Conservation (phyloP, 2,113 vertebrate genomes). For the Riparia riparia region DNA sequence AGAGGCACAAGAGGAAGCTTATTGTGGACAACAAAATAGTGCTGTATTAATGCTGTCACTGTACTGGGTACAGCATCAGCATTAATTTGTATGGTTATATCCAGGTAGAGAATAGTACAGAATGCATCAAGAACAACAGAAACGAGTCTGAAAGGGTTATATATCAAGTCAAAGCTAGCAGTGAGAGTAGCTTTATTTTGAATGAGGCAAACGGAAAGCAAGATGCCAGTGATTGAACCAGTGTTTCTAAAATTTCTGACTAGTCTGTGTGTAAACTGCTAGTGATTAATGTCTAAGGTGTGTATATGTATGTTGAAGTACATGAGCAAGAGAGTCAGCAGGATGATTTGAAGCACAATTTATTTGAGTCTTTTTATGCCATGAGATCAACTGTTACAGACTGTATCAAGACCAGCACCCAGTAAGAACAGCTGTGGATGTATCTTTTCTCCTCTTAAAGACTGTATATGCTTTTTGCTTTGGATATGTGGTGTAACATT, state of each 20-base stretch:
- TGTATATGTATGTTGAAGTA: not conserved
- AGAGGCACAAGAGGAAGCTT: conserved; percentile 43
- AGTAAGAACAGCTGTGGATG: not conserved
- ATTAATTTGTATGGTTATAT: not conserved
- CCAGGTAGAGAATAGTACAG: conserved; percentile 8
- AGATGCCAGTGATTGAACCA: conserved; percentile 17
- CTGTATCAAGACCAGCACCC: not conserved
- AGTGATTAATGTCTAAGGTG: not conserved
- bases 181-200: not conserved
- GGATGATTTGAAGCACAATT: not conserved
- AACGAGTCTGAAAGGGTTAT: not conserved
- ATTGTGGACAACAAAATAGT: conserved; percentile 48
- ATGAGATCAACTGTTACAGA: not conserved
- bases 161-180: not conserved
- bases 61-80: not conserved
- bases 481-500: not conserved
- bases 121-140: not conserved
- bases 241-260: conserved; percentile 1
- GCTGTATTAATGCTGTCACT: conserved; percentile 27
- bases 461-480: not conserved
- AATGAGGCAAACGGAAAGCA: conserved; percentile 24
- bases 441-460: not conserved
- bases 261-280: not conserved
- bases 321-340: not conserved
- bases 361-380: not conserved